phyloP scores from a whole-genome alignment of 2,113 vertebrate species.

The Pagrus major region DNA sequence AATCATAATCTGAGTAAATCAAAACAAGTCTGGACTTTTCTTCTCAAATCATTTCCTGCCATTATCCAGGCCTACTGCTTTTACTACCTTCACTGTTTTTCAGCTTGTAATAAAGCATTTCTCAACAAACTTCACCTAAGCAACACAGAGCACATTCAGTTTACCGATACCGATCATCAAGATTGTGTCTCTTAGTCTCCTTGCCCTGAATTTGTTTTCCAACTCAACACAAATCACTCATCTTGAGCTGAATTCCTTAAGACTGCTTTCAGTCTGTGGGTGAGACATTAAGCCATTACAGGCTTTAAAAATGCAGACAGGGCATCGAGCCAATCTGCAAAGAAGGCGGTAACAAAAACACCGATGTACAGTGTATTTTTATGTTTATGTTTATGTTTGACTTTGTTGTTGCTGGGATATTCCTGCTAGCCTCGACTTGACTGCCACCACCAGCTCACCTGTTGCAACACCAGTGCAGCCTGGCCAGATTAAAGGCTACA shows the following conservation, averaged over 20 bases:
- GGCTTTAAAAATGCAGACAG: neutral
- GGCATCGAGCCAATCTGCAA: neutral
- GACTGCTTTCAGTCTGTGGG: neutral
- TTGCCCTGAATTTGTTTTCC: neutral
- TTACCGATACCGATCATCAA: neutral
- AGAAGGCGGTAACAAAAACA: neutral
- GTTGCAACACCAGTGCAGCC: neutral
- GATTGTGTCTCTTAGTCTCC: too few relatives aligned
- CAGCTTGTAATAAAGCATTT: neutral
- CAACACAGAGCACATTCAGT: neutral
- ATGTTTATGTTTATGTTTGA: neutral
- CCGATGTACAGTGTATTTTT: neutral
- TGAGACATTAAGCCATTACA: constrained; percentile 17
- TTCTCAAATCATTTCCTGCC: neutral
- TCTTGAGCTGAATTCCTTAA: neutral
- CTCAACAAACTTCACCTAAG: neutral
- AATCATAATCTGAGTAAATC: neutral
- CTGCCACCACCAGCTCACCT: neutral
- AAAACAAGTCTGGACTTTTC: neutral
- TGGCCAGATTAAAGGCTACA: neutral
- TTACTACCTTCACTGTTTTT: neutral
- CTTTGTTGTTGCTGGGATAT: constrained; percentile 4
- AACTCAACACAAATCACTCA: neutral
- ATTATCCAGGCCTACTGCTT: too few relatives aligned
- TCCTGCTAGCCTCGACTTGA: neutral